Conservation (phyloP, 1,140 invertebrate species). For the Pseudomyrmex pallidus region DNA sequence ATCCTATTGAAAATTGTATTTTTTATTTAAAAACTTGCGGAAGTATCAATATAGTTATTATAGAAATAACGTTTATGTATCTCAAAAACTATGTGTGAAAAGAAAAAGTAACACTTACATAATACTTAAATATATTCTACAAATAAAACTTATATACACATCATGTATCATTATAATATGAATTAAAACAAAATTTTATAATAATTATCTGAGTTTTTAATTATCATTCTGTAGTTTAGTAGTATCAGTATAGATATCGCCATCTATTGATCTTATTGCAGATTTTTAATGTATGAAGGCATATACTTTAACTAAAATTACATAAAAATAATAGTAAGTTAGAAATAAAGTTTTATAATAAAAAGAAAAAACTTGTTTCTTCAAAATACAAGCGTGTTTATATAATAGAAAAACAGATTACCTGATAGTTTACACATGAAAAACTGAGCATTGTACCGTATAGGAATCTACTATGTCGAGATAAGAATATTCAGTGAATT, state of each 20-base stretch:
- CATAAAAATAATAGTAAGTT: conserved; percentile 5
- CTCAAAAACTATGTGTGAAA: no score
- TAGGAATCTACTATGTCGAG: conserved; percentile 35
- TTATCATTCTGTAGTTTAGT: no score
- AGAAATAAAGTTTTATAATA: not conserved
- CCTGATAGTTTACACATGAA: not conserved
- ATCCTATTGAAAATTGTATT: no score
- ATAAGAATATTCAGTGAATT: not conserved
- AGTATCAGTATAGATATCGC: not conserved
- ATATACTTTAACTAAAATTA: not conserved
- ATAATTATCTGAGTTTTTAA: not conserved
- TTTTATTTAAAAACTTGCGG: no score
- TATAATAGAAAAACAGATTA: no score
- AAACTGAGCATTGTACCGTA: not conserved
- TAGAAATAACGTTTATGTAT: no score
- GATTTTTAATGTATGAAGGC: not conserved
- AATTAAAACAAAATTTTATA: not conserved
- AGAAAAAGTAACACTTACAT: no score
- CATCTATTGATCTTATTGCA: conserved; percentile 11
- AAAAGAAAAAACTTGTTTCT: not conserved
- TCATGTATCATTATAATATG: not conserved
- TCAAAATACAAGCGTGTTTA: not conserved
- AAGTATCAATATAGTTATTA: no score
- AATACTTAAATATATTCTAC: no score
- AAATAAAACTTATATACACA: no score